Conservation (phyloP, 2,113 vertebrate species). For the Sprattus sprattus region DNA sequence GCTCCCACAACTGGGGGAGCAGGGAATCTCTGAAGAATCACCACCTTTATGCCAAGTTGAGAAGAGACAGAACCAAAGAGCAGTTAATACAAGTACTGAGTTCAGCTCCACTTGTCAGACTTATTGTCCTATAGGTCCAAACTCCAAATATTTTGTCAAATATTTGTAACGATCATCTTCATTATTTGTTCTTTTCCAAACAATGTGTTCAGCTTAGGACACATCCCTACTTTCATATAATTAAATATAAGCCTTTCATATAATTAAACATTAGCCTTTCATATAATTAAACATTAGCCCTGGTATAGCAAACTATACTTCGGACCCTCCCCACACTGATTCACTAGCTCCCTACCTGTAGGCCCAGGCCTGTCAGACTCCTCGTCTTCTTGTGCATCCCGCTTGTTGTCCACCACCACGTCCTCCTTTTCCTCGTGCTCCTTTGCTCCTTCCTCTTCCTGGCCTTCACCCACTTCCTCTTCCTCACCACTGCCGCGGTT, state of each 20-base stretch:
- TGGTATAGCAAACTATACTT: too few species aligned
- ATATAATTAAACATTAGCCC: too few species aligned
- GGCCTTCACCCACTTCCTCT: constrained; percentile 70
- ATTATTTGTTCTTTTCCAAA: too few species aligned
- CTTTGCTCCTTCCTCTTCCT: constrained; percentile 55
- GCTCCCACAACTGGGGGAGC: constrained; percentile 68
- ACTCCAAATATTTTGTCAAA: too few species aligned
- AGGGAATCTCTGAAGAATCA: constrained; percentile 62
- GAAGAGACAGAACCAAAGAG: neutral
- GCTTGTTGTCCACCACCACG: constrained; percentile 45
- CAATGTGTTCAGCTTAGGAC: too few species aligned
- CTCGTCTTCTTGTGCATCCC: constrained; percentile 45
- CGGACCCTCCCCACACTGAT: neutral
- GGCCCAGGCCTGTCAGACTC: constrained; percentile 42
- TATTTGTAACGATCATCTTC: too few species aligned
- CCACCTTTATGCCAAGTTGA: neutral
- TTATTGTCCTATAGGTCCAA: too few species aligned
- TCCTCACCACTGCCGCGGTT: constrained; percentile 84
- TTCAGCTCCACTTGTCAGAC: too few species aligned
- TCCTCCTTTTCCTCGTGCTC: constrained; percentile 49
- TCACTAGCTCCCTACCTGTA: constrained; percentile 53
- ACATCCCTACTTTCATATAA: too few species aligned
- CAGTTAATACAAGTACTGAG: too few species aligned
- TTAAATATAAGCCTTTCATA: too few species aligned
- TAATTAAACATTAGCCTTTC: too few species aligned